Conservation (phyloP, 2,888 invertebrate species). For the Phytoseiulus persimilis region DNA sequence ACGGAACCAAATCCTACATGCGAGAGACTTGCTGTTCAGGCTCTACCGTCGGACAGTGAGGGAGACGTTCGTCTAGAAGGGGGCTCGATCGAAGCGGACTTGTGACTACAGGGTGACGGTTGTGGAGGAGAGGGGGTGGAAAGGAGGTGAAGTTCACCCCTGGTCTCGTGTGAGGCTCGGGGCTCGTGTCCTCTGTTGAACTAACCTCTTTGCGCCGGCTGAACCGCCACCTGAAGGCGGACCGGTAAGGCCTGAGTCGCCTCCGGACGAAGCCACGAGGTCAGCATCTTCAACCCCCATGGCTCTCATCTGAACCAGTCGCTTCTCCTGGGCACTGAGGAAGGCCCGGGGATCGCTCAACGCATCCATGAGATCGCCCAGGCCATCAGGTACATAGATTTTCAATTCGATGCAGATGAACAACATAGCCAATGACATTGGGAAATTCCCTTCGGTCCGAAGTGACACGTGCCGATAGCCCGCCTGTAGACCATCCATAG, state of each 20-base stretch:
- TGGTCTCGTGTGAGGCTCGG: not conserved
- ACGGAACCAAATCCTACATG: slow-evolving; percentile 24
- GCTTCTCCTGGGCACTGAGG: slow-evolving; percentile 74
- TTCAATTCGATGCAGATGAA: slow-evolving; percentile 98
- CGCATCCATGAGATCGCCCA: slow-evolving; percentile 96
- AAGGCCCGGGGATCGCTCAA: slow-evolving; percentile 87
- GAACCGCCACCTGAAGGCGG: slow-evolving; percentile 36
- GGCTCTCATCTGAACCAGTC: slow-evolving; percentile 83
- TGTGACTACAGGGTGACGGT: no score
- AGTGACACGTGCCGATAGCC: slow-evolving; percentile 96
- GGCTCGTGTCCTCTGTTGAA: no score
- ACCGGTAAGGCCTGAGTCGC: slow-evolving; percentile 26
- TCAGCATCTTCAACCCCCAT: slow-evolving; percentile 80
- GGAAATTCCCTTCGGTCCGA: slow-evolving; percentile 95
- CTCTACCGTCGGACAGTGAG: no score
- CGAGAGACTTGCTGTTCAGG: not conserved
- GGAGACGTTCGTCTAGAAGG: no score
- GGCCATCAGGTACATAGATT: slow-evolving; percentile 98
- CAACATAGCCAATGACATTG: slow-evolving; percentile 95
- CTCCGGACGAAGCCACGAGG: slow-evolving; percentile 40
- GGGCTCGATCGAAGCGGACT: no score
- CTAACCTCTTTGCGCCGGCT: slow-evolving; percentile 32
- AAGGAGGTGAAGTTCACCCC: no score
- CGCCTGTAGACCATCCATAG: slow-evolving; percentile 73
- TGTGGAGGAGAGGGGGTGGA: no score